phyloP scores from a whole-genome alignment of 92 coral and sea anemone species.

The Plumapathes pennacea region DNA sequence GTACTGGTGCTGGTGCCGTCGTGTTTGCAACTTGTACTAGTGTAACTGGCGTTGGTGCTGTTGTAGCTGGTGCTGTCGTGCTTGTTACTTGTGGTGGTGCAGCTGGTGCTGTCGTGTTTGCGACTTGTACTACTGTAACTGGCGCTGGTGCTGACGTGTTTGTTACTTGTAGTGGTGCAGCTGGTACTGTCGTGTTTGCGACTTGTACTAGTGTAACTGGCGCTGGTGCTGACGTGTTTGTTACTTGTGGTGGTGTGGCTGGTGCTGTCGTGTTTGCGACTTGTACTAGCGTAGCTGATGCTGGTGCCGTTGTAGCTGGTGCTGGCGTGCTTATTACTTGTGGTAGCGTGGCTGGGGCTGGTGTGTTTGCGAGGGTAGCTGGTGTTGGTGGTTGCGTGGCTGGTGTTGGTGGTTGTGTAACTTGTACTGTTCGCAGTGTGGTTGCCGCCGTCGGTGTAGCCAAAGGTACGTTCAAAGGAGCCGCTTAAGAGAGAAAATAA shows the following conservation, averaged over 20 bases:
- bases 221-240: neutral
- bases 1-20: conserved; percentile 8
- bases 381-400: neutral
- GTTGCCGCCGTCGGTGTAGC: too few species aligned
- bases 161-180: neutral
- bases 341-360: neutral
- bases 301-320: neutral
- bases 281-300: neutral
- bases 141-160: neutral
- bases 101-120: neutral
- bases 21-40: neutral
- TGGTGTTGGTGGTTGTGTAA: too few species aligned
- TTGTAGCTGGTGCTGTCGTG: neutral
- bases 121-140: neutral
- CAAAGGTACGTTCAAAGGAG: too few species aligned
- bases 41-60: neutral
- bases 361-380: neutral
- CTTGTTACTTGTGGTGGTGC: neutral
- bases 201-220: neutral
- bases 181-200: neutral
- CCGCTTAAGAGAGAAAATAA: too few species aligned
- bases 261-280: neutral
- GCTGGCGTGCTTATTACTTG: neutral
- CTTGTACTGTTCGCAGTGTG: too few species aligned
- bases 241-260: neutral